A percentile compares a stretch with the other conserved stretches of the same genome.
phyloP scores from a whole-genome alignment of 2,113 vertebrate species.

The Lutjanus erythropterus region DNA sequence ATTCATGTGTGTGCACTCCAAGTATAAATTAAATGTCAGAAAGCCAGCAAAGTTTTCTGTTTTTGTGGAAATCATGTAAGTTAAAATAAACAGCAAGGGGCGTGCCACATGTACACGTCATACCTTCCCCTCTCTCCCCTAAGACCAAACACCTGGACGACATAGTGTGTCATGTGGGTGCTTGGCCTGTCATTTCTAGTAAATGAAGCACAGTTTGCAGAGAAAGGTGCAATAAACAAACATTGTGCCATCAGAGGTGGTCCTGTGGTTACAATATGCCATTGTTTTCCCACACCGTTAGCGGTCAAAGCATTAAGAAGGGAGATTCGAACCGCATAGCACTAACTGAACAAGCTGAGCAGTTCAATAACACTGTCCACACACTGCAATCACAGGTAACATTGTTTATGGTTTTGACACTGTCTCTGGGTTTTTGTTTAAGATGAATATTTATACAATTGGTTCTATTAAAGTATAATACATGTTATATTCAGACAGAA shows the following conservation, averaged over 20 bases:
- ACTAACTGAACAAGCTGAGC: not conserved
- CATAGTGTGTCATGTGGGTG: not conserved
- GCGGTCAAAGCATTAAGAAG: not conserved
- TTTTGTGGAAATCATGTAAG: not conserved
- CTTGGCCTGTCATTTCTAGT: not conserved
- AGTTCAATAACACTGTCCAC: not conserved
- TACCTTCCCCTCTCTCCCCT: not conserved
- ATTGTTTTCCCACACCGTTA: not conserved
- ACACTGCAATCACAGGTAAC: not conserved
- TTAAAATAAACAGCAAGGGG: not conserved
- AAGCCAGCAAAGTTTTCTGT: not conserved
- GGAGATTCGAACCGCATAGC: not conserved
- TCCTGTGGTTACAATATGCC: not conserved
- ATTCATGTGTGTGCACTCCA: not conserved
- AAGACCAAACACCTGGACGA: not conserved
- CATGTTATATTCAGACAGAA: too few species aligned
- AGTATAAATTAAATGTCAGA: not conserved
- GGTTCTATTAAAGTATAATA: too few species aligned
- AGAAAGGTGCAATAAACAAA: slow-evolving; percentile 5
- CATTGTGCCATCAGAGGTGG: not conserved
- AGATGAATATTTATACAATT: not conserved
- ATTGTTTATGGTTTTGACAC: not conserved
- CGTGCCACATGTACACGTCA: not conserved
- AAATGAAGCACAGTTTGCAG: not conserved
- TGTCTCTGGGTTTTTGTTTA: not conserved